Conservation (phyloP, 2,888 invertebrate species). For the Aphodius sticticus region DNA sequence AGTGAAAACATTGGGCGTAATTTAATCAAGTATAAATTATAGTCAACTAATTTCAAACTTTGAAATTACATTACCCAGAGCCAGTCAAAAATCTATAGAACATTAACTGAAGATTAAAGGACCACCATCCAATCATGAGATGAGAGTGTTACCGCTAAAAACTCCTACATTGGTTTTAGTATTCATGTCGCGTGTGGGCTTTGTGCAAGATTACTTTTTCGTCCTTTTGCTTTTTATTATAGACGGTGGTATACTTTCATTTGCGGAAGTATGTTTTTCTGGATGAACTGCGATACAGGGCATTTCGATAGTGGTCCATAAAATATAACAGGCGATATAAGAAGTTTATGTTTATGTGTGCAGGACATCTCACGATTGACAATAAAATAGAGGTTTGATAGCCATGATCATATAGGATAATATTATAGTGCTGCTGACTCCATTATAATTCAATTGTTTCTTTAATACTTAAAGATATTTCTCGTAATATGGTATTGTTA, state of each 20-base stretch:
- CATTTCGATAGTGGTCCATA: neutral
- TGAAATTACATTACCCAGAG: neutral
- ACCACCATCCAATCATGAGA: neutral
- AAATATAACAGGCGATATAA: neutral
- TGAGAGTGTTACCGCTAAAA: neutral
- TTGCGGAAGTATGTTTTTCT: neutral
- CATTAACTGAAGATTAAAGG: neutral
- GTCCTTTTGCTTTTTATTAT: neutral
- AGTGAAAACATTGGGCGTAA: neutral
- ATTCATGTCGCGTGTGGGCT: neutral
- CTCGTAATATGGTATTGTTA: neutral
- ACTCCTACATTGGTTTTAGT: neutral
- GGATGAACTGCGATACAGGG: neutral
- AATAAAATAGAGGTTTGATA: neutral
- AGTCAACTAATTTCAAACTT: neutral
- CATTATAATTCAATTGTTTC: neutral
- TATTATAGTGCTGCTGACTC: neutral
- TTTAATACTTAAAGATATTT: neutral
- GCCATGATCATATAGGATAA: neutral
- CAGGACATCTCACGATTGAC: neutral
- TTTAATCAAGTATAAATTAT: neutral
- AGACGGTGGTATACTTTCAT: neutral
- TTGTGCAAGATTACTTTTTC: neutral
- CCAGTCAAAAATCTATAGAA: neutral
- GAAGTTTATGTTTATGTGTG: neutral